Base-by-base conservation (phyloP, 2,888 invertebrate species). In the Drosophila cracens region DNA sequence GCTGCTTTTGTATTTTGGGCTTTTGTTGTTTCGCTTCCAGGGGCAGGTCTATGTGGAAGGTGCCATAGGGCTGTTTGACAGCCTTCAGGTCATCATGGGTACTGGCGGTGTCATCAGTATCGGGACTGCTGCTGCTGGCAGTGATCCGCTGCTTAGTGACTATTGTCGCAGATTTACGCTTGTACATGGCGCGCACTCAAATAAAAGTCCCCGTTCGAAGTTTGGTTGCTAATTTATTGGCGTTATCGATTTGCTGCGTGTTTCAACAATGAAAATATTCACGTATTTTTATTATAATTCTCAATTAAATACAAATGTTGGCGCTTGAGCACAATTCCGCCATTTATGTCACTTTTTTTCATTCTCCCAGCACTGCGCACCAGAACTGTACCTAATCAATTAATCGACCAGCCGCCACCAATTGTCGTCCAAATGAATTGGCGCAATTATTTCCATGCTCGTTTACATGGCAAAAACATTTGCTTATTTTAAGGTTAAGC, bases 301-400 rank as follows among this genome's bases (percentile, higher is more conserved):
- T 75, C 83, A 91, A 90, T 87, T 85, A 90, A 90, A 90, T 88
- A 83, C 81, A 71, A 88, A 87, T 89, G 83, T 88, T 87, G 88
- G 90, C 86, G 85, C 90, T 91, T 83, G 87, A 86, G 90, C 84
- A 87, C 80, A 76, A 87, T 82, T 90, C 92, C 92, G 93, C 93
- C 93, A 92, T 92, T 92, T 90, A 84, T 90, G 90, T 91, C 91
- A 87, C 86, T 92, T 92, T 90, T 89, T 91, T 91, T 87, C 87
- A 85, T 86, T 81, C 86, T 84, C 78, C 53, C 79, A 79, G 79
- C 81, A 77, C 79, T 79, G 79, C 57, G 74, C 69, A 62, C 36
- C 38, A 71, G 67, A 40, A 76, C 46, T 75, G 76, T 4, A 36
- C n/a, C n/a, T 1, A n/a, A 21, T 0, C 1, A 64, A 72, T 43